Evolutionary conservation across 2,888 invertebrate genomes (phyloP).

Genomic region (Conistra vaccinii): DNA sequence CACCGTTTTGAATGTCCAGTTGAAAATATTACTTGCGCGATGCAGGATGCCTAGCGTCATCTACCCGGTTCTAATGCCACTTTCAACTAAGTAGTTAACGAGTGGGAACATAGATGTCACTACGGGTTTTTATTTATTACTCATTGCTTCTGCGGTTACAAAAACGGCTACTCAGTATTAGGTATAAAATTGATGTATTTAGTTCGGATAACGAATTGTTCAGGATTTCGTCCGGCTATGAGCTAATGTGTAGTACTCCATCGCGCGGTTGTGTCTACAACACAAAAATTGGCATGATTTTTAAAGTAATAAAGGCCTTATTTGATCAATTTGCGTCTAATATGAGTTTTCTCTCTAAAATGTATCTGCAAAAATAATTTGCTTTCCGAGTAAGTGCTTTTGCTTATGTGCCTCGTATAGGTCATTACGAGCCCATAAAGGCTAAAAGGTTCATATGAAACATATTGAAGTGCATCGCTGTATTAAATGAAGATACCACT

Average conservation of each 20-base stretch:
- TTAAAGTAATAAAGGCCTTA: not conserved
- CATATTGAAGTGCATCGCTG: conserved; percentile 7
- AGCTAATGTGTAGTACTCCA: not conserved
- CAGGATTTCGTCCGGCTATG: not conserved
- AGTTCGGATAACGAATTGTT: not conserved
- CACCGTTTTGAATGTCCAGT: too few species aligned
- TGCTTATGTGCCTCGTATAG: not conserved
- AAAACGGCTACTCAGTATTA: not conserved
- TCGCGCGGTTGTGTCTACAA: not conserved
- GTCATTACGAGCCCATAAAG: not conserved
- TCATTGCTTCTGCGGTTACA: not conserved
- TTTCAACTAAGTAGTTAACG: conserved; percentile 20
- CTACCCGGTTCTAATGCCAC: conserved; percentile 3
- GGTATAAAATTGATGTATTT: not conserved
- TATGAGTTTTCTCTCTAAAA: not conserved
- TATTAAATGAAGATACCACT: not conserved
- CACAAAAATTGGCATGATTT: not conserved
- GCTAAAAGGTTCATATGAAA: not conserved
- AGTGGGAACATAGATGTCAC: conserved; percentile 36
- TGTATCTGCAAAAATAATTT: conserved; percentile 11
- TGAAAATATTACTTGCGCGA: conserved; percentile 5
- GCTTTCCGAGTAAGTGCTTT: conserved; percentile 26
- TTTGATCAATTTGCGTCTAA: conserved; percentile 5
- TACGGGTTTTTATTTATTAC: conserved; percentile 14
- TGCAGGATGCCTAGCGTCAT: conserved; percentile 25